Percentiles rank a stretch among this genome's conserved stretches.
Evolutionary conservation across 1,140 invertebrate species (phyloP).

Genomic region (Ceratosolen fusciceps): DNA sequence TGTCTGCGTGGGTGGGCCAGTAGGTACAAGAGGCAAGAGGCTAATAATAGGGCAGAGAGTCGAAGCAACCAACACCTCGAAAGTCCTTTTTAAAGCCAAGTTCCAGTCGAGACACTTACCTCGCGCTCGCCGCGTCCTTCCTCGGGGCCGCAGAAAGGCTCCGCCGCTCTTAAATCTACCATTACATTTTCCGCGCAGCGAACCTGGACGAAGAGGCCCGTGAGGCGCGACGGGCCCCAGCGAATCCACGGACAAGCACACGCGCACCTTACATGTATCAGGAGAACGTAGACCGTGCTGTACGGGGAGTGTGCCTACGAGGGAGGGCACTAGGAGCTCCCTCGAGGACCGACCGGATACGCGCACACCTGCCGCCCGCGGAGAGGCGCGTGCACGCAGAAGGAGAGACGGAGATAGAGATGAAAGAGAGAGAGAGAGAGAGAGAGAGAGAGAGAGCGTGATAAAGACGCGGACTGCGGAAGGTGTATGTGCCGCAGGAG

Average conservation of each 20-base stretch:
- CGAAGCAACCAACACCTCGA: neutral
- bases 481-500: neutral
- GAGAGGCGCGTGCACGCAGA: neutral
- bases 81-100: too few species aligned
- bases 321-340: neutral
- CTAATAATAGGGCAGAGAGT: neutral
- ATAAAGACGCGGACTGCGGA: neutral
- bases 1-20: too few species aligned
- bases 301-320: neutral
- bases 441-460: too few species aligned
- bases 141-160: neutral
- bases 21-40: too few species aligned
- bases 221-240: neutral
- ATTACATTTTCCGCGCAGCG: neutral
- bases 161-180: neutral
- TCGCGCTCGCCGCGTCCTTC: neutral
- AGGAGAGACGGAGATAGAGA: neutral
- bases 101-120: neutral
- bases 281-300: neutral
- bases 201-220: neutral
- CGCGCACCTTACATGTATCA: neutral
- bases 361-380: conserved; percentile 7
- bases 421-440: too few species aligned
- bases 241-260: neutral
- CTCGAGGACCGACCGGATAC: neutral